Evolutionary conservation across 1,140 invertebrate genomes (phyloP), one percentile per base, ranked within the genome.

Genomic region (Neotoxoptera formosana): DNA sequence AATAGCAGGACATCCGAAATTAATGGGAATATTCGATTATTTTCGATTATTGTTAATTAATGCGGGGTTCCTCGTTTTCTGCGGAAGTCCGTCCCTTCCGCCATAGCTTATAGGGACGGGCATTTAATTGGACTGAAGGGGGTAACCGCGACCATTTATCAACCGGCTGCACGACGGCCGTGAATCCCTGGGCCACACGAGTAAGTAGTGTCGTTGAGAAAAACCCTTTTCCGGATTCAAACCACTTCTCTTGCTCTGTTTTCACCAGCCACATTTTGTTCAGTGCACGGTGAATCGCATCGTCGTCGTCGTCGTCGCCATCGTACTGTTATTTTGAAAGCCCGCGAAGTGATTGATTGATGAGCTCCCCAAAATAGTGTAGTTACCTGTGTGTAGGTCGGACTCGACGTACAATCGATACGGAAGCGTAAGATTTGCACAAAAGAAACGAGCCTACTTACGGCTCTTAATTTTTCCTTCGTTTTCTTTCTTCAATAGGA

Each of bases 291-390:
- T 34, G 88, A 34, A n/a, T 89, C 67, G 56, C 56, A 14, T 67
- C 60, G 56, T 67, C 53, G 36, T 91, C 60, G 60, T 76, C 45
- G 41, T 41, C 41, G 41, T 41, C 41, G 41, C n/a, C n/a, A n/a
- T 41, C 41, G 81, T 91, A 51, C 90, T 36, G 25, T 92, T 83
- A 53, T 92, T 92, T 92, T 51, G 91, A 92, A 48, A 83, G 23
- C 53, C 25, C 53, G 89, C 53, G 45, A 93, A 83, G 91, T 53
- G 91, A 93, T 84, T 93, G 91, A 93, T 93, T 93, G 91, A 93
- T 86, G 91, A 86, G 91, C 48, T 93, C 81, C 36, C n/a, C 45
- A 34, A 90, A 90, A 56, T 67, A 67, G 25, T 45, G 25, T 48
- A 67, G n/a, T 20, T 88, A 88, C 88, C 48, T 56, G 53, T 47